Evolutionary conservation across 1,140 invertebrate genomes (phyloP), one percentile per base, ranked within the genome.

Genomic region (Theocolax elegans): DNA sequence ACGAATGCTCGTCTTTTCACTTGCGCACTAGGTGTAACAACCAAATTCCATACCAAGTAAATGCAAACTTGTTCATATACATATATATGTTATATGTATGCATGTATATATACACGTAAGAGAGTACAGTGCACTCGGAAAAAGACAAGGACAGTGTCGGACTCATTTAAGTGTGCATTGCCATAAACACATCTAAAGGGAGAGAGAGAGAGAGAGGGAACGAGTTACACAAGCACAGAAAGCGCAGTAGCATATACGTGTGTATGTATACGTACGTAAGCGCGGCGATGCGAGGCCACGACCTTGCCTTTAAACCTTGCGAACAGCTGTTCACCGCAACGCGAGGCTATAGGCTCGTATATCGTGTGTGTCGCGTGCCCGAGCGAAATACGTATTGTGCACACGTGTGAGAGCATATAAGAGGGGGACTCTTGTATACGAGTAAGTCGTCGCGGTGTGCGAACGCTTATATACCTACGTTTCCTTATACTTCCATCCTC

Each of bases 241-340:
- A 4, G 19, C 15, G 35, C 19, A n/a, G n/a, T n/a, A n/a, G n/a
- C n/a, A n/a, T n/a, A n/a, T n/a, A n/a, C n/a, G n/a, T n/a, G n/a
- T n/a, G n/a, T n/a, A n/a, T 53, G 56, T 3, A 48, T 70, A 56
- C 46, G 53, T 73, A 76, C 70, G 71, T 69, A 73, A 40, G 62
- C 44, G 62, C 23, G 46, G 49, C 54, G 63, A 74, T 58, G 68
- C 76, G 78, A 79, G 73, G 70, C 72, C 77, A 73, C 77, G 81
- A 81, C 79, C 81, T 82, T 82, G 77, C 76, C 76, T 81, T 80
- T 75, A 77, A 80, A 77, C 75, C 75, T 81, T 73, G 67, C 42
- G 72, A 73, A 71, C 67, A 63, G 48, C 48, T 25, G n/a, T 44
- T 42, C 17, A 15, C 17, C 17, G 48, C n/a, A 53, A n/a, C 44